Conservation (phyloP, 2,113 vertebrate genomes). For the Mustela nigripes region DNA sequence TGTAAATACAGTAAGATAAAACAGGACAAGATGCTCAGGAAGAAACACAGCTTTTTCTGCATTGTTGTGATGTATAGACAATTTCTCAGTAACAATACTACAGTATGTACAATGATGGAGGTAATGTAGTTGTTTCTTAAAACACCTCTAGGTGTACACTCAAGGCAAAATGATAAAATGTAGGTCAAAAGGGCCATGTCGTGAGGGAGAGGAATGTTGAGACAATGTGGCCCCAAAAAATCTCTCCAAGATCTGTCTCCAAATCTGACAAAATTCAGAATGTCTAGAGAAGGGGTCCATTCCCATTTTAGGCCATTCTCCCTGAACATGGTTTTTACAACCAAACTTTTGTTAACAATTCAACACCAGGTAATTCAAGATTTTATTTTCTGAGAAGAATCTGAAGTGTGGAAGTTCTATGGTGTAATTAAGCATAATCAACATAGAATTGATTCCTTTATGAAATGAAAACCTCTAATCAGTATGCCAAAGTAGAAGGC, state of each 20-base stretch:
- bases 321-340: neutral
- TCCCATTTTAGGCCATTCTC: neutral
- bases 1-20: neutral
- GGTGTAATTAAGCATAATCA: neutral
- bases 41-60: neutral
- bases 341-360: conserved; percentile 28
- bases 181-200: neutral
- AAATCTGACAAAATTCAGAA: neutral
- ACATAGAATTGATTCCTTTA: neutral
- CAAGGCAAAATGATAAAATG: conserved; percentile 4
- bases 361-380: neutral
- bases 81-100: neutral
- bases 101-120: neutral
- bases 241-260: neutral
- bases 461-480: conserved; percentile 16
- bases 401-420: neutral
- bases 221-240: neutral
- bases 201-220: neutral
- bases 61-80: neutral
- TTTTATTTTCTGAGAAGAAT: neutral
- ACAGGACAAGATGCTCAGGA: neutral
- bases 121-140: neutral
- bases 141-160: neutral
- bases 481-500: neutral
- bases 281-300: neutral